Base-by-base conservation (phyloP, 1,140 invertebrate genomes). In the Listronotus oregonensis region DNA sequence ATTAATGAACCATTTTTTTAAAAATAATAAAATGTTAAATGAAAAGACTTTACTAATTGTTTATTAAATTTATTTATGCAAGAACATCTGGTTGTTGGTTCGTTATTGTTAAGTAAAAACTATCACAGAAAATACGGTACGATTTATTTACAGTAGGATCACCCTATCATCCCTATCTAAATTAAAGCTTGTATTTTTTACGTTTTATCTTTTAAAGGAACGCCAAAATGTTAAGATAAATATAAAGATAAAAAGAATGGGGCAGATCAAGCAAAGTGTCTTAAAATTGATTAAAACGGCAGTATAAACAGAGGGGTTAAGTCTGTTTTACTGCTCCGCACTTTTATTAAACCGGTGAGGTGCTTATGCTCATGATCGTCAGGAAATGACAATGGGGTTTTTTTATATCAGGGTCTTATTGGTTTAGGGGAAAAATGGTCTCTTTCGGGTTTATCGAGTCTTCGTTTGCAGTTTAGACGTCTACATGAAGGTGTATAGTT, bases 211-310 rank as follows among this genome's bases (percentile, higher is more conserved):
- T 71, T 75, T 73, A 74, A 75, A 66, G 71, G 62, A 52, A 75
- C 72, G 51, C 72, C 72, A 72, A 71, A 52, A 75, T 72, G 51
- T 74, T 73, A 72, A 71, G 73, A 76, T 76, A 74, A 74, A 74
- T 74, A 73, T 70, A 68, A 64, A 76, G 74, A 76, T 76, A 73
- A 71, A 55, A 66, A 60, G 68, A 64, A 42, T 54, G 67, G 67
- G 54, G 32, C 66, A 75, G 73, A 74, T 73, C 72, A 73, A 64
- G 68, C 66, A 43, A 70, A 76, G 75, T 76, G 70, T 73, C 67
- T 75, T 56, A 59, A 68, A 76, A 76, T 76, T 76, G 75, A 76
- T 76, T 76, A 76, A 71, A 76, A 76, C 72, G 68, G 67, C 67
- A 64, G 55, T 63, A 63, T 63, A 67, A 74, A 71, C 69, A 68